A percentile compares a stretch with the other conserved stretches of the same genome.
Conservation (phyloP, 1,140 invertebrate species). For the Drosophila albomicans region DNA sequence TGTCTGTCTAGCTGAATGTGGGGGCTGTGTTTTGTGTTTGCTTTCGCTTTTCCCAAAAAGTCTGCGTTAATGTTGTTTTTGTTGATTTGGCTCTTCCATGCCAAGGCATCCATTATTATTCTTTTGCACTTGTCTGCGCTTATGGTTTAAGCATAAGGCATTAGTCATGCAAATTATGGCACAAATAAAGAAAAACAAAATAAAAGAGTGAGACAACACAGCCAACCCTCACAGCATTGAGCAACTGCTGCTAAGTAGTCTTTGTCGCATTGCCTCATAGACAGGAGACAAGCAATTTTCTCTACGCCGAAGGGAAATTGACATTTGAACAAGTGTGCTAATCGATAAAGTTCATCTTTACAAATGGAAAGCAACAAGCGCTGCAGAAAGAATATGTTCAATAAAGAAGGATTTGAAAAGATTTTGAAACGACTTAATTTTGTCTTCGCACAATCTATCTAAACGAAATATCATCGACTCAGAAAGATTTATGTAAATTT, state of each 20-base stretch:
- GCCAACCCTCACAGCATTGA: background rate
- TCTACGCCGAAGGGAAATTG: too few relatives aligned
- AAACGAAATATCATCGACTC: too few relatives aligned
- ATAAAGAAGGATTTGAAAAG: too few relatives aligned
- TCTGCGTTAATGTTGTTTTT: slow-evolving; percentile 57
- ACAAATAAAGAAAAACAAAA: background rate
- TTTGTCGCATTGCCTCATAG: background rate
- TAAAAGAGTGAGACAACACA: background rate
- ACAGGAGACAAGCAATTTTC: too few relatives aligned
- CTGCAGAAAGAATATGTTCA: too few relatives aligned
- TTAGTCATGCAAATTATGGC: slow-evolving; percentile 38
- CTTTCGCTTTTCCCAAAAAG: slow-evolving; percentile 37
- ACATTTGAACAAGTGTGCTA: too few relatives aligned
- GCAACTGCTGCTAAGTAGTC: slow-evolving; percentile 1
- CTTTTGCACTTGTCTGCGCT: slow-evolving; percentile 30
- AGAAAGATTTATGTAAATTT: too few relatives aligned
- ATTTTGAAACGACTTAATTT: too few relatives aligned
- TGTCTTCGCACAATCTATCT: too few relatives aligned
- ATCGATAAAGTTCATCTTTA: too few relatives aligned
- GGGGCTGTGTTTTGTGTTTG: slow-evolving; percentile 48
- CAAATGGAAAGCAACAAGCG: too few relatives aligned
- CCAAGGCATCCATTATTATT: slow-evolving; percentile 41
- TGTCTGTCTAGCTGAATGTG: background rate
- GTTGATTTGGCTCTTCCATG: slow-evolving; percentile 53
- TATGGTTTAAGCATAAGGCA: slow-evolving; percentile 26